phyloP scores from a whole-genome alignment of 1,140 invertebrate species.

The Lineus longissimus region DNA sequence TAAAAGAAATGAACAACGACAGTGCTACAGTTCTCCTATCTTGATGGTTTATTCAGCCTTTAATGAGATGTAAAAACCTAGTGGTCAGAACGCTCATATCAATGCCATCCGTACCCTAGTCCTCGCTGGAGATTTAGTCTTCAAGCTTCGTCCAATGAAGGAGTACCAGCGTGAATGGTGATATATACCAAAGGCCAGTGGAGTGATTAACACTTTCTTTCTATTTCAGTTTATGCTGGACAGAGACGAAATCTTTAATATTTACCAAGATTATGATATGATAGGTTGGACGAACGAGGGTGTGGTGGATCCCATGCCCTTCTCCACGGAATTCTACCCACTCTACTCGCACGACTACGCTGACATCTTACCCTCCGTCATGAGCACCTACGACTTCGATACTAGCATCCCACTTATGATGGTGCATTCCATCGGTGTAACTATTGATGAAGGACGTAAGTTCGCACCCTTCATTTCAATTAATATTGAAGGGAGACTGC shows the following conservation, averaged over 20 bases:
- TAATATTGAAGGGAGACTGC: no score
- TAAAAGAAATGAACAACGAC: no score
- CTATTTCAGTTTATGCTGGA: not conserved
- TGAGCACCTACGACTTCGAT: not conserved
- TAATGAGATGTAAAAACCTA: no score
- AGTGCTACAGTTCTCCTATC: no score
- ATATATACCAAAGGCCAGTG: no score
- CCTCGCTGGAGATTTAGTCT: no score
- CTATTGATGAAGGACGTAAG: not conserved
- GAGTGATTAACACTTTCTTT: no score
- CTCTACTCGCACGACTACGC: not conserved
- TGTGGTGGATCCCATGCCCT: not conserved
- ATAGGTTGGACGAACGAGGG: not conserved
- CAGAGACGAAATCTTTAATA: not conserved
- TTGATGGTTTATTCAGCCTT: no score
- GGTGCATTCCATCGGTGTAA: not conserved
- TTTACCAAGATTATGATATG: not conserved
- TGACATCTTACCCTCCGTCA: not conserved
- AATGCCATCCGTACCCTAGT: no score
- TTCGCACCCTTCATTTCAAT: not conserved
- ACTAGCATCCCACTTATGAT: not conserved
- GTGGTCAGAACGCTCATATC: no score
- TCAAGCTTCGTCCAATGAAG: no score
- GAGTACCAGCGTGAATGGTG: no score
- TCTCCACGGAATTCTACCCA: not conserved